Conservation (phyloP, 2,797 vertebrate species). For the Todus mexicanus region DNA sequence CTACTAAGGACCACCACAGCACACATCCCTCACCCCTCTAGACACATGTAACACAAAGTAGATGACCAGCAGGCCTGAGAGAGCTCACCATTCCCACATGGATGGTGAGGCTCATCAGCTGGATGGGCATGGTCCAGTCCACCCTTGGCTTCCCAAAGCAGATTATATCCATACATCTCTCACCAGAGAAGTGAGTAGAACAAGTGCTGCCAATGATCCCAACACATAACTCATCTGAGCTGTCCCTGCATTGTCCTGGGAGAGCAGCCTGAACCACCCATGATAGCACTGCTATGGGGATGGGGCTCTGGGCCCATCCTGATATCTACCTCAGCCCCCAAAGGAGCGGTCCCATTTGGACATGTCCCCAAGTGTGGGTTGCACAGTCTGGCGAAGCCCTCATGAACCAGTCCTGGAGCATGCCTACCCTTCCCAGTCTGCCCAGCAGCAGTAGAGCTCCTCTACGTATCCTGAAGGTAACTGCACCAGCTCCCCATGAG, state of each 20-base stretch:
- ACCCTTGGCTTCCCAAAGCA: background rate
- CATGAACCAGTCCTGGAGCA: background rate
- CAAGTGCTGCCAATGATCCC: background rate
- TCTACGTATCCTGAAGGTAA: background rate
- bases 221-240: background rate
- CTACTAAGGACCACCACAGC: background rate
- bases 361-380: fast-evolving
- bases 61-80: background rate
- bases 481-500: background rate
- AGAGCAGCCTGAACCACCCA: background rate
- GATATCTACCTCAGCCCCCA: background rate
- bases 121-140: background rate
- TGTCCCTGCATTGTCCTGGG: background rate
- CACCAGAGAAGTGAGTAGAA: background rate
- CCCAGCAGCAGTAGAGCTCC: background rate
- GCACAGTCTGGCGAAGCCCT: background rate
- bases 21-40: background rate
- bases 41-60: background rate
- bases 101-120: background rate
- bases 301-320: background rate
- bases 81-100: background rate
- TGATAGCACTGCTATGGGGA: background rate
- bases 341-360: background rate
- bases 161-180: background rate
- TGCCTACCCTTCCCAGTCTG: background rate